Evolutionary conservation across 2,113 vertebrate species (phyloP).

Genomic region (Bubalus kerabau): DNA sequence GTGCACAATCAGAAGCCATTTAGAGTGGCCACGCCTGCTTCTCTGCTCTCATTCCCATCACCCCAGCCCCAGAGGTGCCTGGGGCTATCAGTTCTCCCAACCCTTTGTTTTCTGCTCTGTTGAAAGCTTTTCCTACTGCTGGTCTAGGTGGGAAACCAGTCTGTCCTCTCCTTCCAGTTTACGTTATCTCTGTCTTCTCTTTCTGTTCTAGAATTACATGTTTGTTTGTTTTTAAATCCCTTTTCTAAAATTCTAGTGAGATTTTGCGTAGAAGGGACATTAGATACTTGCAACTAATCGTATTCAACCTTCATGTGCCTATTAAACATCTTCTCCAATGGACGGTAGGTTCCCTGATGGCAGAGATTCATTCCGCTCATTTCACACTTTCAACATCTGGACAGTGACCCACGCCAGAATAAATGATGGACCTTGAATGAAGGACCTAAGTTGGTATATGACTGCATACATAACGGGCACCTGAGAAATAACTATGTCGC

Average conservation of each 20-base stretch:
- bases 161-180: not conserved
- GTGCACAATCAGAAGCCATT: not conserved
- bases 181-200: not conserved
- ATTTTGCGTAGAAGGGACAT: not conserved
- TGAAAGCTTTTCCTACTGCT: not conserved
- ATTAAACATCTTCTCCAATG: not conserved
- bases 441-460: not conserved
- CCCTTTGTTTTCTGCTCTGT: not conserved
- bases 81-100: not conserved
- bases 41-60: not conserved
- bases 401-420: not conserved
- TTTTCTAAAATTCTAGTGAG: not conserved
- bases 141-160: not conserved
- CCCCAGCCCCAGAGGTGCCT: not conserved
- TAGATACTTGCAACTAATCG: not conserved
- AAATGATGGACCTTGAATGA: not conserved
- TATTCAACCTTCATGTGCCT: not conserved
- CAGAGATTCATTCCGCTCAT: not conserved
- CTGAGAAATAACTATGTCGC: not conserved
- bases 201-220: not conserved
- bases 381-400: not conserved
- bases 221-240: not conserved
- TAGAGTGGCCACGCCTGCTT: not conserved
- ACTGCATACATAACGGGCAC: not conserved
- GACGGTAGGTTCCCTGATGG: not conserved